Conservation (phyloP, 1,140 invertebrate genomes). For the Eurosta solidaginis region DNA sequence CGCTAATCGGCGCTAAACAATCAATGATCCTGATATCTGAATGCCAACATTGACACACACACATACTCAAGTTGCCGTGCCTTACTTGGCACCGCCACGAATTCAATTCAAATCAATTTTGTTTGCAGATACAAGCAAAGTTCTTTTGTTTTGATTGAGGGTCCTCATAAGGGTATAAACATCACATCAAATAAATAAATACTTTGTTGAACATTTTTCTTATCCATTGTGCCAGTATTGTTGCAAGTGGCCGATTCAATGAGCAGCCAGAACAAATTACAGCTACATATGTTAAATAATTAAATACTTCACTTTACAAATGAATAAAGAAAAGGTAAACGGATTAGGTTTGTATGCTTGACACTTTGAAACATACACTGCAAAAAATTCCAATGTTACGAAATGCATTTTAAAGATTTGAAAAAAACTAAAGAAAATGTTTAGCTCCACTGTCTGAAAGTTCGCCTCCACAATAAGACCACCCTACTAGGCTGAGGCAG, state of each 20-base stretch:
- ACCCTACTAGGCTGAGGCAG: no score
- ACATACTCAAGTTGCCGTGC: neutral
- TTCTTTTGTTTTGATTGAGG: slow-evolving; percentile 16
- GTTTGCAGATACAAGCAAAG: neutral
- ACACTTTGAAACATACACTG: neutral
- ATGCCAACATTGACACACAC: neutral
- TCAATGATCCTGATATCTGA: slow-evolving; percentile 18
- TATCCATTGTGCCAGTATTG: neutral
- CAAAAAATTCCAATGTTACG: no score
- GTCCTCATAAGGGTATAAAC: slow-evolving; percentile 17
- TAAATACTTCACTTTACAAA: slow-evolving; percentile 13
- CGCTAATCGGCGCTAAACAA: slow-evolving; percentile 12
- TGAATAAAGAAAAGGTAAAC: neutral
- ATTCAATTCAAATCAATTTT: slow-evolving; percentile 27
- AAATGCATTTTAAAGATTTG: no score
- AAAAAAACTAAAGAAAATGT: no score
- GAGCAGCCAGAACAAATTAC: neutral
- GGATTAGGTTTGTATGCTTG: neutral
- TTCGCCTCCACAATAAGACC: no score
- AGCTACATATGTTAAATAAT: slow-evolving; percentile 5
- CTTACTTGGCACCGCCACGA: neutral
- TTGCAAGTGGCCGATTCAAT: slow-evolving; percentile 7
- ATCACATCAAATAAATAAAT: neutral
- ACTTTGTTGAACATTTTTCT: neutral
- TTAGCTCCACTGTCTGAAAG: no score